Base-by-base conservation (phyloP, 92 coral and sea anemone genomes). In the Chrysogorgia sp. region DNA sequence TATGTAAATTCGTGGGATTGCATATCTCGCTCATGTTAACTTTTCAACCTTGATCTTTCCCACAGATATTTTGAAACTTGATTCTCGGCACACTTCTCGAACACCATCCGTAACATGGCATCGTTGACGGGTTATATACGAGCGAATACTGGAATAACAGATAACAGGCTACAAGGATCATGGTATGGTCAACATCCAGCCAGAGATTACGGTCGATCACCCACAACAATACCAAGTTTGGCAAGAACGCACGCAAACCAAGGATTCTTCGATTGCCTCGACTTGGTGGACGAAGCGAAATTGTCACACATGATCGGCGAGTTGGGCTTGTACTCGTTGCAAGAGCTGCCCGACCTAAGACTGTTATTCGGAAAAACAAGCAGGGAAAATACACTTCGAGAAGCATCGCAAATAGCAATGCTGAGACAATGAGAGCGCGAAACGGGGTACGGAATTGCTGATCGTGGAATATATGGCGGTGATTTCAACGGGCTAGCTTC, bases 191-290 rank as follows among this genome's bases (percentile, higher is more conserved):
- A 12, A 37, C 43, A 37, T 4, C 43, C 43, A 4, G 6, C n/a
- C 2, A 15, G 53, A n/a, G 53, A 47, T 47, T 47, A 47, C n/a
- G 53, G 2, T 15, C 15, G 15, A 2, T 47, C 53, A n/a, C 53
- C 53, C 2, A 47, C n/a, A 15, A 47, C 53, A 7, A n/a, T 47
- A 2, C n/a, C 53, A 15, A 47, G n/a, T 15, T 47, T 47, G 53
- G 14, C 53, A 47, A 47, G 53, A 47, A 47, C 53, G 53, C 65
- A 72, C 50, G 65, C 65, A 34, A 72, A 34, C 17, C 89, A 90
- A 78, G 97, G 92, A 24, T 96, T 96, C 58, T 96, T 96, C 63
- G 99, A 96, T 77, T 89, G 97, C 40, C 85, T 96, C 80, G 99
- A 96, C 66, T 88, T 77, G 33, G 99, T 96, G 0, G 99, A 96